Evolutionary conservation across 2,888 invertebrate genomes (phyloP).

Genomic region (Dynastes grantii): DNA sequence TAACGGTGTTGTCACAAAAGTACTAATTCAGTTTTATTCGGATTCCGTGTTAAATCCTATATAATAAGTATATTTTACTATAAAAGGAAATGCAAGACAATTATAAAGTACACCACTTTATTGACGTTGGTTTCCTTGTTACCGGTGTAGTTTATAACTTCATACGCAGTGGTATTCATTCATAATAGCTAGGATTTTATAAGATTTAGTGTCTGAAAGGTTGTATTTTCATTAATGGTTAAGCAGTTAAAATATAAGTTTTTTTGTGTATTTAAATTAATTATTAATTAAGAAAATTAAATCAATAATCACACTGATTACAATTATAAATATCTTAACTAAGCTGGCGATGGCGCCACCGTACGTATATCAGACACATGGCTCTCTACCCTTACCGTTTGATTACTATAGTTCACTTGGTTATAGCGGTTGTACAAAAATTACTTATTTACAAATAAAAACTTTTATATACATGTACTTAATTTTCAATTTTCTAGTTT

Average conservation of each 20-base stretch:
- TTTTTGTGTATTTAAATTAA: constrained; percentile 3
- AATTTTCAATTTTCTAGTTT: no score
- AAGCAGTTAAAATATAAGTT: background rate
- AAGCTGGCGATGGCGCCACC: constrained; percentile 28
- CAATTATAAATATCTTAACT: background rate
- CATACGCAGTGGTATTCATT: background rate
- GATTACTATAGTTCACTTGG: no score
- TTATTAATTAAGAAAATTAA: background rate
- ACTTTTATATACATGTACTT: no score
- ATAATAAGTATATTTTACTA: background rate
- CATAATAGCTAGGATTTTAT: constrained; percentile 5
- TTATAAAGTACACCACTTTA: constrained; percentile 21
- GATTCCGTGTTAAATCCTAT: background rate
- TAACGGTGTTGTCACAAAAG: background rate
- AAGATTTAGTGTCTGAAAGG: constrained; percentile 42
- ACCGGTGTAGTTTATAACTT: background rate
- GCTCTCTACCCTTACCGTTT: no score
- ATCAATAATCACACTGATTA: background rate
- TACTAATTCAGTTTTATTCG: background rate
- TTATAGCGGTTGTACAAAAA: no score
- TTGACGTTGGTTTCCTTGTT: background rate
- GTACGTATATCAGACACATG: background rate
- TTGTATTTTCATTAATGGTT: background rate
- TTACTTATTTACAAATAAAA: no score
- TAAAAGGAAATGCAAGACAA: constrained; percentile 18